Conservation (phyloP, 2,888 invertebrate genomes). For the Ophion ellenae region DNA sequence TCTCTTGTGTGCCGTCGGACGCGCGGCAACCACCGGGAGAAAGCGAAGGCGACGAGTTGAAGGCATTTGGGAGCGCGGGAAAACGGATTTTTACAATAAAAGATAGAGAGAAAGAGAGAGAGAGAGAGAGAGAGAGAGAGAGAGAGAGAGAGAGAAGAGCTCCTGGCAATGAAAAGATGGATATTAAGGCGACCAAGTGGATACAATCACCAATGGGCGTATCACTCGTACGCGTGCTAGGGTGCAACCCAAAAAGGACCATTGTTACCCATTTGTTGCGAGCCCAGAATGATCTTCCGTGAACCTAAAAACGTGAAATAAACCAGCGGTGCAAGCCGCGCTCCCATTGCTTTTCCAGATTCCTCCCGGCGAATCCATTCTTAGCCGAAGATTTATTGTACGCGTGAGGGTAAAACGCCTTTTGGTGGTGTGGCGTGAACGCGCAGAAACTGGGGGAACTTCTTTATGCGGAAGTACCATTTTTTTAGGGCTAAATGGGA, state of each 20-base stretch:
- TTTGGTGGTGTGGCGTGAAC: slow-evolving; percentile 27
- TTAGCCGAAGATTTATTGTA: slow-evolving; percentile 49
- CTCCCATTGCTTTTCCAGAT: slow-evolving; percentile 27
- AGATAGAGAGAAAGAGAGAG: slow-evolving; percentile 71
- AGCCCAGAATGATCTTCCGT: slow-evolving; percentile 28
- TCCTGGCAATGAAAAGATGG: slow-evolving; percentile 60
- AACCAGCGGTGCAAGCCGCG: slow-evolving; percentile 1
- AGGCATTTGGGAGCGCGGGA: slow-evolving; percentile 66
- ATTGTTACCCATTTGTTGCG: slow-evolving; percentile 56
- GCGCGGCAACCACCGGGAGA: slow-evolving; percentile 51
- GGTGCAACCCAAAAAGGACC: slow-evolving; percentile 36
- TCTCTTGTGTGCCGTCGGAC: slow-evolving; percentile 61
- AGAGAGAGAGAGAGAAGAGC: slow-evolving; percentile 68
- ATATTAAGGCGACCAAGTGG: slow-evolving; percentile 75
- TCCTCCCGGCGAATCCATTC: slow-evolving; percentile 29
- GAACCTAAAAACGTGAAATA: slow-evolving; percentile 40
- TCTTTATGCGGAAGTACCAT: slow-evolving; percentile 8
- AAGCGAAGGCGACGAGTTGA: slow-evolving; percentile 65
- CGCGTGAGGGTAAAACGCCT: slow-evolving; percentile 2
- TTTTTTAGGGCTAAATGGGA: slow-evolving; percentile 8
- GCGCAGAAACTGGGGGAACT: not conserved
- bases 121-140: slow-evolving; percentile 73
- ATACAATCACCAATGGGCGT: slow-evolving; percentile 75
- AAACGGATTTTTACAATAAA: slow-evolving; percentile 82
- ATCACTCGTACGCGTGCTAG: slow-evolving; percentile 57